Evolutionary conservation across 2,888 invertebrate genomes (phyloP).

Genomic region (Ceratothoa steindachneri): DNA sequence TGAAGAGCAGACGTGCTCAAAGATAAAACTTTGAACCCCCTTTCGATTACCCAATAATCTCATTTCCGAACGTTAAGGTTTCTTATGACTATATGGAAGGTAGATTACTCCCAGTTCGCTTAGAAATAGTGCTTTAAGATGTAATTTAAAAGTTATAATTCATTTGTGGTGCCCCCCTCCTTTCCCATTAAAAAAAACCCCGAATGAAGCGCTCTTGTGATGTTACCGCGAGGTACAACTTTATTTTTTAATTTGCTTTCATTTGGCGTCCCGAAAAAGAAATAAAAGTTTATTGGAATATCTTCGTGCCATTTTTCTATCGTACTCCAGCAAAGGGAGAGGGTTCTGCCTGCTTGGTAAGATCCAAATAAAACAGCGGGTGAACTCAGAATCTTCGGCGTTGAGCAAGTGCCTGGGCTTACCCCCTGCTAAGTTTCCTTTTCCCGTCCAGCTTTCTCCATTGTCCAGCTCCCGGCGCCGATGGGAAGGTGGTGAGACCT

Average conservation of each 20-base stretch:
- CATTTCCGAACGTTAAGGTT: too few species aligned
- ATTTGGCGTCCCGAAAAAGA: background rate
- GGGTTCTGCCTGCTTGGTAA: background rate
- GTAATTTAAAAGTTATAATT: too few species aligned
- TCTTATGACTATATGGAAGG: too few species aligned
- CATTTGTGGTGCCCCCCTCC: too few species aligned
- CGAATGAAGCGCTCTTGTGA: background rate
- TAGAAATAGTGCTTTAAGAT: too few species aligned
- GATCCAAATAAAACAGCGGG: background rate
- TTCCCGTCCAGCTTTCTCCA: background rate
- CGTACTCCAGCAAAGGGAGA: background rate
- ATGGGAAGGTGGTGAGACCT: too few species aligned
- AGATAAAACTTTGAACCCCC: too few species aligned
- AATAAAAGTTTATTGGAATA: background rate
- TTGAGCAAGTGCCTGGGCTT: background rate
- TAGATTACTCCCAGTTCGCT: too few species aligned
- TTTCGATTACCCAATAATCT: too few species aligned
- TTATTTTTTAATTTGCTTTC: background rate
- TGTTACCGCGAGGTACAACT: background rate
- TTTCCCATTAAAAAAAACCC: too few species aligned
- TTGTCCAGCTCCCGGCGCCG: too few species aligned
- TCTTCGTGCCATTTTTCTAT: background rate
- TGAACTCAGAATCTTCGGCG: background rate
- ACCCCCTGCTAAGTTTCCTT: background rate
- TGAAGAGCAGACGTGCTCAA: too few species aligned